Evolutionary conservation across 2,113 vertebrate species (phyloP).

Genomic region (Xenopus borealis): DNA sequence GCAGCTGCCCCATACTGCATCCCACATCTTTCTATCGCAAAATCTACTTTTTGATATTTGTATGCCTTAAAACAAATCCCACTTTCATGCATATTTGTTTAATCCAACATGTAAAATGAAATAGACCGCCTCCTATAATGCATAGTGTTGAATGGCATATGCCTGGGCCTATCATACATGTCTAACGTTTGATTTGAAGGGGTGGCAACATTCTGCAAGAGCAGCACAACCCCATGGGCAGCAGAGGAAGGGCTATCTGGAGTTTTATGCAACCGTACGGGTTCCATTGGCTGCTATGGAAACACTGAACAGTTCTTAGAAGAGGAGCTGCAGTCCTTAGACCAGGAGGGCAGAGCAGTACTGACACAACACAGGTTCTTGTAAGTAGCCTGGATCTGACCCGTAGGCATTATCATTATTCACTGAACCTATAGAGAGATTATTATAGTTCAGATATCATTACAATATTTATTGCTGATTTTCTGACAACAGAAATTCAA

Average conservation of each 20-base stretch:
- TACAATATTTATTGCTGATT: too few relatives aligned
- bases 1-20: too few relatives aligned
- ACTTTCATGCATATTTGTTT: too few relatives aligned
- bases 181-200: conserved; percentile 56
- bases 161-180: neutral
- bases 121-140: neutral
- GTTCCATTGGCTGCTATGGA: conserved; percentile 72
- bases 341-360: conserved; percentile 78
- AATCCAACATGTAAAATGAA: too few relatives aligned
- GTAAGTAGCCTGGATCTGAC: conserved; percentile 52
- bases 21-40: too few relatives aligned
- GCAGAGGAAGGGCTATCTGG: conserved; percentile 85
- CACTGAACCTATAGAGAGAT: too few relatives aligned
- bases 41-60: too few relatives aligned
- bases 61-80: too few relatives aligned
- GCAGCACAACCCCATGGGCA: conserved; percentile 69
- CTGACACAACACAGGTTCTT: conserved; percentile 77
- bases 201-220: conserved; percentile 83
- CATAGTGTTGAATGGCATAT: neutral
- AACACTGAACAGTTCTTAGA: conserved; percentile 69
- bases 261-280: conserved; percentile 64
- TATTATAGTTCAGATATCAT: too few relatives aligned
- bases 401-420: too few relatives aligned
- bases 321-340: conserved; percentile 76
- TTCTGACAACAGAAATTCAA: too few relatives aligned